Evolutionary conservation across 2,797 vertebrate genomes (phyloP).

Genomic region (Hephaestus fuliginosus): DNA sequence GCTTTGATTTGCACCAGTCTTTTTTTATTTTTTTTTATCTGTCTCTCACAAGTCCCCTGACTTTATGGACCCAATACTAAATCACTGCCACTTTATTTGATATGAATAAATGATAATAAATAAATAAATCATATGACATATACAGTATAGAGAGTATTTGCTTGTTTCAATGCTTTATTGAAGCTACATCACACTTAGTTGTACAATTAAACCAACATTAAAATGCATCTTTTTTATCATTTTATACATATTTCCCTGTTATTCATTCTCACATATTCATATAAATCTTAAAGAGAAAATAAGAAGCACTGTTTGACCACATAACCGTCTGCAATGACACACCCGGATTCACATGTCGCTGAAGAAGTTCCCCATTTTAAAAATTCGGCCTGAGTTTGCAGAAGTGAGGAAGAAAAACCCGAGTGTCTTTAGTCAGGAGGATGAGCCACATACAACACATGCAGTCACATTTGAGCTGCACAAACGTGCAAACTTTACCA

Average conservation of each 20-base stretch:
- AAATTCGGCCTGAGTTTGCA: not conserved
- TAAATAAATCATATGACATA: too few relatives aligned
- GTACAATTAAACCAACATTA: not conserved
- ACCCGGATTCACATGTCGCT: not conserved
- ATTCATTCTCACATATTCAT: not conserved
- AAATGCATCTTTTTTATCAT: not conserved
- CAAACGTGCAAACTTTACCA: not conserved
- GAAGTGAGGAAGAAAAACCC: slow-evolving; percentile 16
- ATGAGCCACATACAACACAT: not conserved
- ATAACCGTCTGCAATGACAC: not conserved
- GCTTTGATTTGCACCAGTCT: too few relatives aligned
- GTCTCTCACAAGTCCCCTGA: too few relatives aligned
- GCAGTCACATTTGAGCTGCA: not conserved
- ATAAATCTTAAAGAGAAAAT: not conserved
- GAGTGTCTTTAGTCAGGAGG: not conserved
- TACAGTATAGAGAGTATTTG: not conserved
- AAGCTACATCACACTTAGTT: not conserved
- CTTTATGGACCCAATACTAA: not conserved
- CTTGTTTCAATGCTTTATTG: not conserved
- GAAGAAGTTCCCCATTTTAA: slow-evolving; percentile 37
- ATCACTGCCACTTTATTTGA: too few relatives aligned
- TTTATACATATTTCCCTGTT: not conserved
- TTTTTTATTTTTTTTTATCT: too few relatives aligned
- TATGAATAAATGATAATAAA: too few relatives aligned
- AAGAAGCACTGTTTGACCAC: not conserved